Evolutionary conservation across 2,888 invertebrate species (phyloP), one percentile per base, ranked within the genome.

Genomic region (Adineta ricciae): DNA sequence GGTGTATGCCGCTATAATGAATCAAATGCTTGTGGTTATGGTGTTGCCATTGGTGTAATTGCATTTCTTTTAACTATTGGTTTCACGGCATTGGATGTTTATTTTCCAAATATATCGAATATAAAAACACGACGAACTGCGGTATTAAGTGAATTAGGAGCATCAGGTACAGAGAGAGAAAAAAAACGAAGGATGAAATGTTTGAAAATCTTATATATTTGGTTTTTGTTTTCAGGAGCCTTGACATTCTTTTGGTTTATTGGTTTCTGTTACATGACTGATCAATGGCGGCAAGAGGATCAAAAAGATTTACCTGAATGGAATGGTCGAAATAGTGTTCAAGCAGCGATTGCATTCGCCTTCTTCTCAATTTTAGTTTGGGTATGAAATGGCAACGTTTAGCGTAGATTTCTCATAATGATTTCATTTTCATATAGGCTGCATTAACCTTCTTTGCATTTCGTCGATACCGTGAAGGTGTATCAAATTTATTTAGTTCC

Each of bases 81-180:
- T 8, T 95, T 96, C 90, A 93, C 97, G 86, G 89, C 92, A 14
- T 94, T 93, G 52, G 98, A 98, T 91, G 96, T 95, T 89, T 92
- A 97, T 87, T 98, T 98, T 90, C 97, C 97, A 89, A 95, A 96
- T 91, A 96, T 98, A 94, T 96, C 96, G 83, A 96, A 96, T n/a
- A 95, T 97, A 86, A 97, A 97, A 88, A 96, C 96, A 86, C 93
- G 98, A 90, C 97, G 96, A 91, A 96, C 96, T 90, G 96, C 95
- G 89, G 97, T 98, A 41, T 92, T 97, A 87, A 94, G 93, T 82
- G 98, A 98, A 91, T 92, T 98, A 90, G 95, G 93, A 88, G 95
- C 95, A 91, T 96, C 96, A 89, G 95, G 96, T 96, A 89, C 46
- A 11, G 11, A 46, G 5, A 54, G 32, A n/a, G n/a, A n/a, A n/a